Evolutionary conservation across 2,113 vertebrate species (phyloP).

Genomic region (Laticauda laticaudata): DNA sequence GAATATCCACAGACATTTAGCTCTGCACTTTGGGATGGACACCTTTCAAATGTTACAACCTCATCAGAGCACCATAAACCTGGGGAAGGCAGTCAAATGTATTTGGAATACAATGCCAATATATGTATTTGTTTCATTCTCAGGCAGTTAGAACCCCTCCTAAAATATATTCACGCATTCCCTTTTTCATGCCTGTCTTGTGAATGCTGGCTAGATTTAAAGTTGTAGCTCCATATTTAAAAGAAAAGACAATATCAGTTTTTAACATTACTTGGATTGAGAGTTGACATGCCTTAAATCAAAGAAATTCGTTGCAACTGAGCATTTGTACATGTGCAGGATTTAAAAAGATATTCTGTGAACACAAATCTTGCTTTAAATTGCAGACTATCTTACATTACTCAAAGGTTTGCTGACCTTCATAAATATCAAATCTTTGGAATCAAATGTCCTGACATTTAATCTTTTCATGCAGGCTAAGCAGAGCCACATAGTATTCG

Average conservation of each 20-base stretch:
- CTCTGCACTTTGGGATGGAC: too few species aligned
- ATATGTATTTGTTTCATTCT: not conserved
- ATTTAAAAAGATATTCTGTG: conserved; percentile 47
- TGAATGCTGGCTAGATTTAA: conserved; percentile 47
- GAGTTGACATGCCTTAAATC: conserved; percentile 45
- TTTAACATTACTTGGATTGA: conserved; percentile 45
- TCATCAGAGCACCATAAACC: not conserved
- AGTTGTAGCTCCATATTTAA: conserved; percentile 57
- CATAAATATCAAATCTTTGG: conserved; percentile 72
- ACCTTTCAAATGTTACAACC: not conserved
- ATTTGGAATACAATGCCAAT: not conserved
- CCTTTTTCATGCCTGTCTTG: conserved; percentile 25
- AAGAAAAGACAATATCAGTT: conserved; percentile 52
- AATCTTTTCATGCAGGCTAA: conserved; percentile 67
- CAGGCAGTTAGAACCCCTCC: not conserved
- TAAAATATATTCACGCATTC: not conserved
- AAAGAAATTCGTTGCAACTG: conserved; percentile 61
- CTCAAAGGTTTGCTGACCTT: conserved; percentile 70
- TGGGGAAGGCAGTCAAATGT: not conserved
- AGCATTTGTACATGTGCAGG: not conserved
- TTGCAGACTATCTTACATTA: conserved; percentile 60
- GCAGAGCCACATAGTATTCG: conserved; percentile 59
- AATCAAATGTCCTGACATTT: conserved; percentile 67
- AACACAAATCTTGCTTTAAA: conserved; percentile 57
- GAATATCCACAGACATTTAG: too few species aligned